phyloP scores from a whole-genome alignment of 2,888 invertebrate species.

The Barypeithes pellucidus region DNA sequence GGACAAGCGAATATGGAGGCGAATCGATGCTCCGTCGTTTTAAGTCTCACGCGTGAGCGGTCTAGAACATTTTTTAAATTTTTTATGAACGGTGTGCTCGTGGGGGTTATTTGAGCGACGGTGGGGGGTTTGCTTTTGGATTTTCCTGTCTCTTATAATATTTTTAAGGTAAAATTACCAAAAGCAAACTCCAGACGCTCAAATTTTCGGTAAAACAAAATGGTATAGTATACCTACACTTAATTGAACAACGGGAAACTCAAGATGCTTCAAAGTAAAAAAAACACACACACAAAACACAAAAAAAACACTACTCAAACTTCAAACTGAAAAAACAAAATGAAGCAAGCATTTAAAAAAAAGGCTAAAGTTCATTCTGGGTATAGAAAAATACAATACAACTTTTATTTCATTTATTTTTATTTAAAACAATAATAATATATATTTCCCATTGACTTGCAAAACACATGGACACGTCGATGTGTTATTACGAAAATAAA shows the following conservation, averaged over 20 bases:
- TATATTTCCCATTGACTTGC: too few species aligned
- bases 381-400: neutral
- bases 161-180: neutral
- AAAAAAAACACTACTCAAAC: constrained; percentile 35
- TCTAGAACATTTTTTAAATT: constrained; percentile 42
- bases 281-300: constrained; percentile 33
- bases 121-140: constrained; percentile 1
- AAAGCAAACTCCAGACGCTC: neutral
- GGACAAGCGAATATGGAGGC: constrained; percentile 64
- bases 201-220: constrained; percentile 1
- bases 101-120: neutral
- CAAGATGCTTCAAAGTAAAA: constrained; percentile 44
- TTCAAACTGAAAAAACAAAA: constrained; percentile 36
- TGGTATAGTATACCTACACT: constrained; percentile 43
- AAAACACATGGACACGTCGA: too few species aligned
- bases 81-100: neutral
- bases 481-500: too few species aligned
- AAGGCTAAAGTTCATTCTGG: neutral
- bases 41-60: constrained; percentile 19
- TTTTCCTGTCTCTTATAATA: neutral
- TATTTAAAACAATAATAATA: too few species aligned
- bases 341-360: constrained; percentile 10
- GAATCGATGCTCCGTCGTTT: constrained; percentile 22
- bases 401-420: too few species aligned
- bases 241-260: constrained; percentile 22